phyloP scores from a whole-genome alignment of 2,888 invertebrate genomes.

The Drosophila multiciliata region DNA sequence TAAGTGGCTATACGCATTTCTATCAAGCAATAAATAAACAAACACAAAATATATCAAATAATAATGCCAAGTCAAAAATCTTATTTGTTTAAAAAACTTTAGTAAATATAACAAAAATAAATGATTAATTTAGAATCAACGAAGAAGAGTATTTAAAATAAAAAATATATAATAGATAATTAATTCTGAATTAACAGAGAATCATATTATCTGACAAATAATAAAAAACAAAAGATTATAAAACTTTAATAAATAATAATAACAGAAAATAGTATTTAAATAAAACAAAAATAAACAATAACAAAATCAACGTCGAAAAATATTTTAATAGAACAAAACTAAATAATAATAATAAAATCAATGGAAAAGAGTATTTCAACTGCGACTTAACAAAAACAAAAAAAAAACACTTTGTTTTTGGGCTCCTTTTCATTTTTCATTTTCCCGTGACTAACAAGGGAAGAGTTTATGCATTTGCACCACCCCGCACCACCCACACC shows the following conservation, averaged over 20 bases:
- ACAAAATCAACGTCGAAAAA: no score
- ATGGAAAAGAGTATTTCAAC: background rate
- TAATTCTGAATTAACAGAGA: no score
- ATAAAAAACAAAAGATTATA: no score
- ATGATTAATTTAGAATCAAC: background rate
- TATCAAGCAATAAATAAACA: background rate
- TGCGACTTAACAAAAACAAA: background rate
- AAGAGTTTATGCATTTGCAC: conserved; percentile 31
- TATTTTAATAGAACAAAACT: background rate
- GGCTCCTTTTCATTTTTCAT: conserved; percentile 2
- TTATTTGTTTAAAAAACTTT: background rate
- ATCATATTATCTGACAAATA: no score
- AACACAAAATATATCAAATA: background rate
- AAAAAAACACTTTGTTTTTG: background rate
- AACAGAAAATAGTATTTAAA: no score
- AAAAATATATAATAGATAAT: background rate
- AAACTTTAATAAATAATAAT: no score
- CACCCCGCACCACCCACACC: background rate
- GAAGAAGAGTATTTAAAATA: background rate
- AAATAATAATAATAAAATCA: background rate
- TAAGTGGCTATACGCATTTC: background rate
- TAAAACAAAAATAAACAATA: no score
- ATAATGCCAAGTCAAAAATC: background rate
- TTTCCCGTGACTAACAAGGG: background rate
- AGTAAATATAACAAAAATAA: background rate